Conservation (phyloP, 2,888 invertebrate genomes). For the Leptinotarsa haldemani region DNA sequence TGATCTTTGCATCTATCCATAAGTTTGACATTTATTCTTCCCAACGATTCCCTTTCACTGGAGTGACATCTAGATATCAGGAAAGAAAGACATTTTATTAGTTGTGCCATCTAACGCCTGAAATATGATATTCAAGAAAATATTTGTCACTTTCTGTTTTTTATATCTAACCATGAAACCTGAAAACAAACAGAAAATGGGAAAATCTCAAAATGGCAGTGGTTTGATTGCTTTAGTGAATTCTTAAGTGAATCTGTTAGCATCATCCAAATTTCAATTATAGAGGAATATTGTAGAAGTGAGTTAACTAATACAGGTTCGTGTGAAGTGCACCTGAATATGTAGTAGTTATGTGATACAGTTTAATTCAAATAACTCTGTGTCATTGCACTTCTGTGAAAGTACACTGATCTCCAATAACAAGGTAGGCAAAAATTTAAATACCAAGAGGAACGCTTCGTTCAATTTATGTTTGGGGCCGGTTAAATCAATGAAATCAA, state of each 20-base stretch:
- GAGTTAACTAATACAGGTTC: neutral
- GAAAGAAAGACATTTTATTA: too few species aligned
- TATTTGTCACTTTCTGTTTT: neutral
- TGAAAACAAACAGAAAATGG: conserved; percentile 1
- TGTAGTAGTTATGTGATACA: conserved; percentile 14
- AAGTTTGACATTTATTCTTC: too few species aligned
- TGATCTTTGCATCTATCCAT: too few species aligned
- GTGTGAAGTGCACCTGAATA: conserved; percentile 19
- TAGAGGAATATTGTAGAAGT: neutral
- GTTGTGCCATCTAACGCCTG: neutral
- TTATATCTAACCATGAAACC: neutral
- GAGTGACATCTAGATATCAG: neutral
- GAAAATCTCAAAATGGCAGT: neutral
- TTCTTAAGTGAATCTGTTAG: neutral
- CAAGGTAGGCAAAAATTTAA: conserved; percentile 41
- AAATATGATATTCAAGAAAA: neutral
- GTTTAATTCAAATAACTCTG: conserved; percentile 27
- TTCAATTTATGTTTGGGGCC: neutral
- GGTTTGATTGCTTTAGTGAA: neutral
- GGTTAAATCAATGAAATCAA: too few species aligned
- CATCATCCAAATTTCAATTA: neutral
- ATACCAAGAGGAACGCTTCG: conserved; percentile 28
- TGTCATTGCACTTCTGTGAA: conserved; percentile 48
- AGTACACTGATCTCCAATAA: conserved; percentile 40
- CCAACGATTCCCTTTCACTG: too few species aligned